Evolutionary conservation across 1,140 invertebrate genomes (phyloP).

Genomic region (Heliothis subflexa): DNA sequence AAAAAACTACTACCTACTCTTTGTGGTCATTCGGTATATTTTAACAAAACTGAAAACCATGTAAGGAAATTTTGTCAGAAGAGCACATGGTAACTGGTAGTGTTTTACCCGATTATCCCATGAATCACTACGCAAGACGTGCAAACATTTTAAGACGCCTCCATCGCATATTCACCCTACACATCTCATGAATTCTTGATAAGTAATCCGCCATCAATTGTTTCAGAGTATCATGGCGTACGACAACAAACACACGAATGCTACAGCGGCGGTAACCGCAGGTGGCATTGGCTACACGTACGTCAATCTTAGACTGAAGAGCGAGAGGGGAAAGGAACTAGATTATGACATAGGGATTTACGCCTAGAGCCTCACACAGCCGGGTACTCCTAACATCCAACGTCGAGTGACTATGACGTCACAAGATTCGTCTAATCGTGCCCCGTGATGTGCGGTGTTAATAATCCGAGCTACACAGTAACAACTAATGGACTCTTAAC

Average conservation of each 20-base stretch:
- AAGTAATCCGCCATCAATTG: constrained; percentile 29
- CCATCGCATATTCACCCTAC: not conserved
- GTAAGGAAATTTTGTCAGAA: too few species aligned
- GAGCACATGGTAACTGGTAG: not conserved
- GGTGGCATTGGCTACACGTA: constrained; percentile 66
- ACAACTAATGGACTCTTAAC: too few species aligned
- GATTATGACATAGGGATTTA: constrained; percentile 70
- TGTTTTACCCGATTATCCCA: constrained; percentile 19
- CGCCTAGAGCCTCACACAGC: constrained; percentile 35
- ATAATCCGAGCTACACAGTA: too few species aligned
- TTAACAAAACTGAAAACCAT: too few species aligned
- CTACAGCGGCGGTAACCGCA: constrained; percentile 59
- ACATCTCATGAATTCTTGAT: constrained; percentile 32
- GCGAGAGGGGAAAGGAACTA: constrained; percentile 61
- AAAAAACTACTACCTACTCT: too few species aligned
- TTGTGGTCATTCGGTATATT: too few species aligned
- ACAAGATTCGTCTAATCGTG: not conserved
- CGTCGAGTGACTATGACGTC: not conserved
- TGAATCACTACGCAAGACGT: constrained; percentile 6
- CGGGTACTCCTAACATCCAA: not conserved
- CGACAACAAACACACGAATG: constrained; percentile 61
- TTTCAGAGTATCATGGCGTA: constrained; percentile 65
- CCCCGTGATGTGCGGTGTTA: too few species aligned
- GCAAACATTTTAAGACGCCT: constrained; percentile 17
- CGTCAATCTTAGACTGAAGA: constrained; percentile 65